Evolutionary conservation across 2,113 vertebrate genomes (phyloP), one percentile per base, ranked within the genome.

Genomic region (Microcebus jonahi): DNA sequence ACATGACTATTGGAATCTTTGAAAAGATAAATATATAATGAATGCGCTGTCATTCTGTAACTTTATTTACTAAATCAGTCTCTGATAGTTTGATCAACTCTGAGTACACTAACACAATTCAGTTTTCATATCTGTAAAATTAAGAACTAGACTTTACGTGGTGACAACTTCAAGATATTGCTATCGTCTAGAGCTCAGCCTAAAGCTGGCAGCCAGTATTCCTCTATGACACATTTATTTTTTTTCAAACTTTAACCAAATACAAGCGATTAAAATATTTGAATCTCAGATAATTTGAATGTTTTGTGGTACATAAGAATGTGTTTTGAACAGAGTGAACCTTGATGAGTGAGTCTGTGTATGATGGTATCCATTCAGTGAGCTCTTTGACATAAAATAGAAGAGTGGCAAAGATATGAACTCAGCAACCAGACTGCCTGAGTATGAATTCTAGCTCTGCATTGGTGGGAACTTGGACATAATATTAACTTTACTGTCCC

Each of bases 61-160:
- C n/a, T 59, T 81, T 34, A 39, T 57, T 87, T 90, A 76, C 63
- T 86, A 88, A 90, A 81, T 97, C 34, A 61, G 27, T 88, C 45
- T 84, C 50, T 20, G 18, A 45, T 86, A 34, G 1, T 27, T 21
- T 81, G 5, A 36, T 88, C 42, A 86, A 50, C 39, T 89, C 25
- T 45, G 65, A 93, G 29, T 88, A 8, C 39, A 48, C 5, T 17
- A 96, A 83, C 10, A n/a, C 4, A 73, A 63, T 4, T 36, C 31
- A 89, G 20, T 39, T 77, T 91, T 27, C n/a, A 70, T 20, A 65
- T 48, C 8, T 89, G 10, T 73, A 79, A 90, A 96, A 88, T 65
- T 90, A 75, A 84, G 29, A 29, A 84, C 7, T 20, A 39, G 15
- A 67, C 45, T 13, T 45, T 67, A 76, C 4, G 14, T 53, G 65